phyloP scores from a whole-genome alignment of 2,888 invertebrate species.

The Ormyrus nitidulus region DNA sequence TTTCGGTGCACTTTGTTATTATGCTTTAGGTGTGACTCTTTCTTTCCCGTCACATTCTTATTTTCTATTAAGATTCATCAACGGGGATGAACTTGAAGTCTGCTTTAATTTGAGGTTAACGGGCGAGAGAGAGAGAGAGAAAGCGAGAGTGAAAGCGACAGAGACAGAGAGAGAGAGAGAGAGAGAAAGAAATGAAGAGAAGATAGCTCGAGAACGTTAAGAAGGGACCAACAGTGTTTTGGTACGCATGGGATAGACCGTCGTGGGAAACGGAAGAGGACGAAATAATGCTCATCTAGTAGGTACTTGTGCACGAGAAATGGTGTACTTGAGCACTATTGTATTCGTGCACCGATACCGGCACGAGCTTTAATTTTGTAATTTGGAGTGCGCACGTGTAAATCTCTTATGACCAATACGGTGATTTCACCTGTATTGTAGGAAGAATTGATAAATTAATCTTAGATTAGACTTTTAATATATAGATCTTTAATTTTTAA shows the following conservation, averaged over 20 bases:
- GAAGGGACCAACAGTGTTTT: constrained; percentile 38
- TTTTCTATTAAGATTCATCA: not conserved
- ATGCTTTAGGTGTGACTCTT: not conserved
- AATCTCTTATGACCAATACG: no score
- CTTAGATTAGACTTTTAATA: no score
- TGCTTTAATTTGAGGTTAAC: not conserved
- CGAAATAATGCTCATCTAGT: constrained; percentile 13
- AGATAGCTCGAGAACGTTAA: constrained; percentile 3
- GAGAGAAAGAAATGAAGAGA: not conserved
- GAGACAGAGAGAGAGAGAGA: constrained; percentile 14
- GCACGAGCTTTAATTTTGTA: constrained; percentile 23
- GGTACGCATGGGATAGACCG: not conserved
- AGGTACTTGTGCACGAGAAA: not conserved
- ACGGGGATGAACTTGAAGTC: not conserved
- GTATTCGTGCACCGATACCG: not conserved
- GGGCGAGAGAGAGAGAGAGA: not conserved
- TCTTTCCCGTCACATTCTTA: not conserved
- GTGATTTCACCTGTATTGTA: no score
- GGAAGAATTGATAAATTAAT: no score
- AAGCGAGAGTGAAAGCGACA: not conserved
- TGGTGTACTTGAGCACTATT: not conserved
- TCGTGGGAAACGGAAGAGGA: not conserved
- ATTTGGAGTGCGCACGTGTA: no score
- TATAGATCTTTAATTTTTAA: no score
- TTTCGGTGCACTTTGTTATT: not conserved